phyloP scores from a whole-genome alignment of 2,797 vertebrate species.

The Podargus strigoides region DNA sequence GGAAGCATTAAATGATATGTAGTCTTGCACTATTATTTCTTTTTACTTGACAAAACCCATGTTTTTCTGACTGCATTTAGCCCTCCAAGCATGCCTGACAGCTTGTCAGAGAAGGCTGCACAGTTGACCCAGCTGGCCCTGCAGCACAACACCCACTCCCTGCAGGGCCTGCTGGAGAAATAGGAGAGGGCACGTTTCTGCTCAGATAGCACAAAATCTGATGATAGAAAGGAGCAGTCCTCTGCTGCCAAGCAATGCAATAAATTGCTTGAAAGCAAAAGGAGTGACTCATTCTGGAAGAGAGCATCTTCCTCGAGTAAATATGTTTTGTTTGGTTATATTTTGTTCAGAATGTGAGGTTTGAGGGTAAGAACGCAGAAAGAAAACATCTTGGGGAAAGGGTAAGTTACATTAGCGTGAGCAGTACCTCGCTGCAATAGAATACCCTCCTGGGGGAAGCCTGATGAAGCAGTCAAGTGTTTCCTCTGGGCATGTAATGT shows the following conservation, averaged over 20 bases:
- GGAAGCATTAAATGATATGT: not conserved
- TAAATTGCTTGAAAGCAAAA: not conserved
- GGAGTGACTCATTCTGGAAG: not conserved
- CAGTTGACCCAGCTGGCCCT: not conserved
- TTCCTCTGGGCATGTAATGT: not conserved
- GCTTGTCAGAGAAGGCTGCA: not conserved
- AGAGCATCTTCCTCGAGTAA: not conserved
- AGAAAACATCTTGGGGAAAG: not conserved
- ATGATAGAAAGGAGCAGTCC: not conserved
- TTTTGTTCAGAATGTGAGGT: not conserved
- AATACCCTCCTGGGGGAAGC: not conserved
- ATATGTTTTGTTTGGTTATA: not conserved
- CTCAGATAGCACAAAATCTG: not conserved
- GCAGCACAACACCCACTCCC: not conserved
- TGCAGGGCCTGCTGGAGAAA: not conserved
- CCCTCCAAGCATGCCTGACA: accelerated
- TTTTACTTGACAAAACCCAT: not conserved
- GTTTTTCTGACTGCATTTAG: not conserved
- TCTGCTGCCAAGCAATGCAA: not conserved
- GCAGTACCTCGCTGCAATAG: not conserved
- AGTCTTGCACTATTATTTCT: not conserved
- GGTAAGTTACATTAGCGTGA: not conserved
- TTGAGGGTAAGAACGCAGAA: not conserved
- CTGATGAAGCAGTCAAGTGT: not conserved
- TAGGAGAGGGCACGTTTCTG: not conserved